phyloP scores from a whole-genome alignment of 2,888 invertebrate species.

The Petrolisthes manimaculis region DNA sequence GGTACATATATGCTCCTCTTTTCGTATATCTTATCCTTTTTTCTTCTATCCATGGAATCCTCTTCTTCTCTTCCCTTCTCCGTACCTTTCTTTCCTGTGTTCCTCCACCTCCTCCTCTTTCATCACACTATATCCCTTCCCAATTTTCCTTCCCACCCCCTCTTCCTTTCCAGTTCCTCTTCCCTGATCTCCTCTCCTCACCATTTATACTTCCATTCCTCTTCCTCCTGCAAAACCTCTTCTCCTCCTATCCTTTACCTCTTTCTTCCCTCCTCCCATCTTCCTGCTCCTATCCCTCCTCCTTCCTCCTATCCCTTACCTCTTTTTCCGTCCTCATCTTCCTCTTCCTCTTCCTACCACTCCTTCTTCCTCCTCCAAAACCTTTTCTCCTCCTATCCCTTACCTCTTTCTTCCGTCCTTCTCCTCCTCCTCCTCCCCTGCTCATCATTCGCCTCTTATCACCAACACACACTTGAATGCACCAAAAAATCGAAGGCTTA shows the following conservation, averaged over 20 bases:
- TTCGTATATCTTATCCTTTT: not conserved
- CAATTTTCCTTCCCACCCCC: not conserved
- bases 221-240: too few relatives aligned
- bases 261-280: too few relatives aligned
- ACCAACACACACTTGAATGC: not conserved
- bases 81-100: not conserved
- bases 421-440: not conserved
- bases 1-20: too few relatives aligned
- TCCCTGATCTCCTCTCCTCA: not conserved
- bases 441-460: not conserved
- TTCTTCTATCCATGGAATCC: not conserved
- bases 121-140: not conserved
- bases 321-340: too few relatives aligned
- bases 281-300: too few relatives aligned
- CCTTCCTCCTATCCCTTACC: too few relatives aligned
- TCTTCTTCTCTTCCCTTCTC: not conserved
- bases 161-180: not conserved
- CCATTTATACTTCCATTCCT: not conserved
- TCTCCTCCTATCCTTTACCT: too few relatives aligned
- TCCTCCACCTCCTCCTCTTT: not conserved
- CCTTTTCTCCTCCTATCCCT: not conserved
- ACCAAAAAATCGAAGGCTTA: constrained; percentile 11
- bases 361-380: not conserved
- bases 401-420: too few relatives aligned
- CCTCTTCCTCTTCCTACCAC: not conserved